Conservation (phyloP, 1,140 invertebrate genomes). For the Brachionus rotundiformis region DNA sequence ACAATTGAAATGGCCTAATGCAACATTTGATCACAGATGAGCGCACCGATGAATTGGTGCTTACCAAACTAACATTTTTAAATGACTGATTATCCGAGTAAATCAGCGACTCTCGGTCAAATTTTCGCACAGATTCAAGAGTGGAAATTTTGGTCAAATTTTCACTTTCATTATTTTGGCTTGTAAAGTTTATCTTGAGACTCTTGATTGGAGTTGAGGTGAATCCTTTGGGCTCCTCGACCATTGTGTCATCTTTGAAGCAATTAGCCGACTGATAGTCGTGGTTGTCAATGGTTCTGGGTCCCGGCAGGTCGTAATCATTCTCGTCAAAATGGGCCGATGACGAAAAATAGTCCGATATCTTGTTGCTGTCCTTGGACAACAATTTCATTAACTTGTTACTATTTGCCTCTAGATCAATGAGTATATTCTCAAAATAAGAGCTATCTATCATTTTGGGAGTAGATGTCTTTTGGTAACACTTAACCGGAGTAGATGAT, state of each 20-base stretch:
- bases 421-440: slow-evolving; percentile 44
- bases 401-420: slow-evolving; percentile 16
- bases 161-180: slow-evolving; percentile 24
- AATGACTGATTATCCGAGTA: background rate
- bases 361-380: slow-evolving; percentile 30
- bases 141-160: slow-evolving; percentile 39
- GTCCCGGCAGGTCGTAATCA: slow-evolving; percentile 19
- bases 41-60: background rate
- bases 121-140: background rate
- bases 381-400: background rate
- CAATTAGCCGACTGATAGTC: background rate
- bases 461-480: slow-evolving; percentile 5
- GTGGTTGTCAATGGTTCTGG: background rate
- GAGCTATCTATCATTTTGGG: slow-evolving; percentile 36
- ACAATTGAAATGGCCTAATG: slow-evolving; percentile 27
- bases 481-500: slow-evolving; percentile 12
- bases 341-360: slow-evolving; percentile 30
- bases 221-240: background rate
- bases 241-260: background rate
- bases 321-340: slow-evolving; percentile 31
- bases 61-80: slow-evolving; percentile 8
- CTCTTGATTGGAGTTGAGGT: slow-evolving; percentile 21
- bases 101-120: slow-evolving; percentile 7
- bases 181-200: background rate
- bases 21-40: slow-evolving; percentile 38